These are phyloP conservation scores for Neoniphon sammara DNA, from an alignment of 2,797 vertebrate genomes.

Conservation along the genomic window DNA sequence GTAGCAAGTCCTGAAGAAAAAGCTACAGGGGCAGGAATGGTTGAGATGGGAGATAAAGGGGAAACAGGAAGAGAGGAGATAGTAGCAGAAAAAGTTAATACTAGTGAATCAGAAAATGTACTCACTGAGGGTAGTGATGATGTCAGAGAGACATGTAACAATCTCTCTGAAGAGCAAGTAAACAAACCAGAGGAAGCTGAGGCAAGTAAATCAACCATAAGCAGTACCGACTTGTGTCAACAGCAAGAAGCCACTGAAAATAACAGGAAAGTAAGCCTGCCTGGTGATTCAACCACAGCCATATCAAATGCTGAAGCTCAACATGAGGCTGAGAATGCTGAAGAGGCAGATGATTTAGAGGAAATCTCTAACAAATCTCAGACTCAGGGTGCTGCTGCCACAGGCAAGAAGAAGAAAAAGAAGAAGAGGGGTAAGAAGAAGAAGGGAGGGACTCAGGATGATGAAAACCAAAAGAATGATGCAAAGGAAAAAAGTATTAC, in stretches of 20 bases:
- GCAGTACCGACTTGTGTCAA: constrained; percentile 14
- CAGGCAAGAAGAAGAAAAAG: constrained; percentile 81
- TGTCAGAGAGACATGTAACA: constrained; percentile 15
- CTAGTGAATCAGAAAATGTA: background rate
- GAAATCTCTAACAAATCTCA: constrained; percentile 44
- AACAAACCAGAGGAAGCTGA: constrained; percentile 14
- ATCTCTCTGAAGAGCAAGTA: constrained; percentile 9
- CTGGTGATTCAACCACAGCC: background rate
- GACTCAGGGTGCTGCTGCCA: constrained; percentile 42
- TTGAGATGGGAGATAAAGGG: constrained; percentile 19
- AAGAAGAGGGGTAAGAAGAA: constrained; percentile 79
- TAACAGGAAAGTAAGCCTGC: background rate
- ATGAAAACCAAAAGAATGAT: constrained; percentile 51
- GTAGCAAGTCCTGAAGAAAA: constrained; percentile 41
- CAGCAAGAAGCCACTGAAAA: constrained; percentile 13
- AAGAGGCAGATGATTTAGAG: constrained; percentile 43
- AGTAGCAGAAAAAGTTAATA: constrained; percentile 22
- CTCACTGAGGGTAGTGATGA: constrained; percentile 22
- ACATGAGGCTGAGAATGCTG: constrained; percentile 37
- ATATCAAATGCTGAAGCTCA: constrained; percentile 20
- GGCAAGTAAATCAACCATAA: background rate
- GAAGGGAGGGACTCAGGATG: constrained; percentile 58
- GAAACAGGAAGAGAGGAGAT: constrained; percentile 1
- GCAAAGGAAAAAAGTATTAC: background rate
- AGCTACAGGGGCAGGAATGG: constrained; percentile 24